phyloP scores from a whole-genome alignment of 2,113 vertebrate genomes.

The Chiloscyllium plagiosum region DNA sequence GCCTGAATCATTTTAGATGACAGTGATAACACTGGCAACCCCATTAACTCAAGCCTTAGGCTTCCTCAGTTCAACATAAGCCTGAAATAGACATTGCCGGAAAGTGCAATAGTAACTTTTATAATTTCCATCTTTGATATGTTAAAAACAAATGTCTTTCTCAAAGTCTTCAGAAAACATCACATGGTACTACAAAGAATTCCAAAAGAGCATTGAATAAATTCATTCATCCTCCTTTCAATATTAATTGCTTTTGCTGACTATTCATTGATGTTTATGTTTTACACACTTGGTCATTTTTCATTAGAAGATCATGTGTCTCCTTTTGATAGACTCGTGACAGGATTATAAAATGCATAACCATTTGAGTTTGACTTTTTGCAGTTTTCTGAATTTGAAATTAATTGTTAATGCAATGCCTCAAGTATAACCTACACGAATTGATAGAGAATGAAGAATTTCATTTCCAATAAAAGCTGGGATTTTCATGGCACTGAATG shows the following conservation, averaged over 20 bases:
- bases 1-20: neutral
- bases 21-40: neutral
- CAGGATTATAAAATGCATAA: neutral
- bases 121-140: neutral
- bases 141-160: neutral
- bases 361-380: neutral
- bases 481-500: neutral
- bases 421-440: neutral
- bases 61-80: neutral
- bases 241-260: neutral
- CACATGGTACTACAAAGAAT: neutral
- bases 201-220: neutral
- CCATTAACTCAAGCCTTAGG: neutral
- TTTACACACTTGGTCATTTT: neutral
- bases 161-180: neutral
- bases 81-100: neutral
- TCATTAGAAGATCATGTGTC: neutral
- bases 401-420: neutral
- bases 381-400: neutral
- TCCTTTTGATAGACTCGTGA: neutral
- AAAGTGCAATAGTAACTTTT: neutral
- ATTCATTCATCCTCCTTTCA: neutral
- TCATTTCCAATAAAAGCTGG: neutral
- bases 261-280: neutral
- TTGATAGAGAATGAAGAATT: neutral